Evolutionary conservation across 2,797 vertebrate species (phyloP).

Genomic region (Dendrocincla fuliginosa): DNA sequence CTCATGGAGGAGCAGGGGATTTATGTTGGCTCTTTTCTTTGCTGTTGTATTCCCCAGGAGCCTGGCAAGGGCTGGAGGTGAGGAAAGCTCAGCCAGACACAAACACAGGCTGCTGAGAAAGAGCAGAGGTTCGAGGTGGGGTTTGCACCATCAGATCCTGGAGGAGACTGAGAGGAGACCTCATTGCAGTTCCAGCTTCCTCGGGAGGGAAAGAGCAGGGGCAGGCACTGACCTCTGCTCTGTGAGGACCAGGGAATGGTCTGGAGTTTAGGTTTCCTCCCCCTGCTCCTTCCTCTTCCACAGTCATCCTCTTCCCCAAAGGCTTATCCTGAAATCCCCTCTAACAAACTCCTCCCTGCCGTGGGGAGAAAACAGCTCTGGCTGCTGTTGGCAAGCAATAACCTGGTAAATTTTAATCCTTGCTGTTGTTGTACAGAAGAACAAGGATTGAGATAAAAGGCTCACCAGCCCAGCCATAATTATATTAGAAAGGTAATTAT

Average conservation of each 20-base stretch:
- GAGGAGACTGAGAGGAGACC: not conserved
- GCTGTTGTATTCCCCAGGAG: not conserved
- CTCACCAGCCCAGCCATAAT: slow-evolving; percentile 48
- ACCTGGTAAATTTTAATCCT: slow-evolving; percentile 36
- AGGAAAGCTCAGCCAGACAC: not conserved
- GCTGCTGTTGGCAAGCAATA: not conserved
- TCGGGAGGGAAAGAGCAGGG: not conserved
- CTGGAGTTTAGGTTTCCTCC: not conserved
- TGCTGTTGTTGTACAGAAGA: slow-evolving; percentile 21
- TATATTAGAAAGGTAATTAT: slow-evolving; percentile 67
- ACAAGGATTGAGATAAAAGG: slow-evolving; percentile 50
- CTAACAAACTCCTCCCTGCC: not conserved
- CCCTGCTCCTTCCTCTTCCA: not conserved
- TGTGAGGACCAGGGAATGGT: not conserved
- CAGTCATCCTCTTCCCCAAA: not conserved
- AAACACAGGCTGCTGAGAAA: not conserved
- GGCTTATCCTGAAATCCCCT: not conserved
- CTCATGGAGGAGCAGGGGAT: not conserved
- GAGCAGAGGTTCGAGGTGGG: not conserved
- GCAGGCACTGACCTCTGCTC: not conserved
- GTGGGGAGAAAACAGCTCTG: not conserved
- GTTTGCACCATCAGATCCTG: not conserved
- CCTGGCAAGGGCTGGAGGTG: rapidly evolving
- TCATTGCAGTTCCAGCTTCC: not conserved
- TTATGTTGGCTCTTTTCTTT: not conserved